Base-by-base conservation (phyloP, 2,888 invertebrate genomes). In the Ischnura elegans region DNA sequence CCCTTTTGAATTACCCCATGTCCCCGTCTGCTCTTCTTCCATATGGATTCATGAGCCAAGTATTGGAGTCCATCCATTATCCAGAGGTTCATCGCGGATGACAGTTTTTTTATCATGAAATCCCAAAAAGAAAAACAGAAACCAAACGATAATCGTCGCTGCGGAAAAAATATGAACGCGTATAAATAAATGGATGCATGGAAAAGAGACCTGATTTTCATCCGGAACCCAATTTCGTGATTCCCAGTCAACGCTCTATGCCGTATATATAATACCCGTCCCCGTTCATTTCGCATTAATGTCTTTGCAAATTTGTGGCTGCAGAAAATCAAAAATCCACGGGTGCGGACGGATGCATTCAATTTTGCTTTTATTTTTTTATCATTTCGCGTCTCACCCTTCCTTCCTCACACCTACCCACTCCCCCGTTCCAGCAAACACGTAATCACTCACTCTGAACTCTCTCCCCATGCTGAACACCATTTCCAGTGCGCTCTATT, bases 261-360 rank as follows among this genome's bases (percentile, higher is more conserved):
- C 55, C 43, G 66, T 90, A 19, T n/a, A 66, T 90, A 43, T 90
- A 90, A 90, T 61, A 51, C 51, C 25, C 61, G 1, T 16, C 25
- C 51, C 51, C 51, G 51, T 87, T 87, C 55, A 36, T 55, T 51
- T 61, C 43, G 90, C 90, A 43, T 55, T 90, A 61, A 90, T 90
- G 36, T 43, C 61, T 55, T 90, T 55, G 90, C 61, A 90, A 76
- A 90, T 90, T 43, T 55, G 90, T 61, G 90, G 61, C 61, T n/a
- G 43, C 87, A 55, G 36, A 55, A 90, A 90, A 90, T 86, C 86
- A 90, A 90, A n/a, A 90, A 90, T 2, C 76, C 36, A 25, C 66
- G 61, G 61, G 90, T n/a, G 61, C 43, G 43, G 43, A 42, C 61
- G 90, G 43, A 86, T 86, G 86, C 46, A 86, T 61, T 43, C 61